Evolutionary conservation across 2,797 vertebrate species (phyloP).

Genomic region (Notolepis coatsorum): DNA sequence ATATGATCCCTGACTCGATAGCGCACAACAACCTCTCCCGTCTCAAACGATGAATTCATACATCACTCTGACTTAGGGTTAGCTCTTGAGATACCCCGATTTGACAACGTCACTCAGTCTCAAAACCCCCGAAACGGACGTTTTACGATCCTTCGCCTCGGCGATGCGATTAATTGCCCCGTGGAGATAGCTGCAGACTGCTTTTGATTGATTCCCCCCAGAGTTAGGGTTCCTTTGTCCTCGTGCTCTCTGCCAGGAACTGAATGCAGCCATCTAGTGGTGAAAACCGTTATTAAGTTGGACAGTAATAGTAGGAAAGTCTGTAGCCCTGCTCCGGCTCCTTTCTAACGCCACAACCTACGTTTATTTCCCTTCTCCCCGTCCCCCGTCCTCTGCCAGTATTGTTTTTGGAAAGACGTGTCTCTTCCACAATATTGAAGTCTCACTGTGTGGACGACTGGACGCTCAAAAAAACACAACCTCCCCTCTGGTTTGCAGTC

Average conservation of each 20-base stretch:
- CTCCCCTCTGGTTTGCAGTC: background rate
- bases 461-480: constrained; percentile 21
- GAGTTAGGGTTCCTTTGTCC: constrained; percentile 42
- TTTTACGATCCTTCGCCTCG: too few relatives aligned
- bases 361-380: constrained; percentile 33
- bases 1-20: too few relatives aligned
- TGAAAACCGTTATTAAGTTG: constrained; percentile 58
- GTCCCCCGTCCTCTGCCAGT: too few relatives aligned
- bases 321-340: constrained; percentile 32
- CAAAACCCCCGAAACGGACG: too few relatives aligned
- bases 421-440: constrained; percentile 16
- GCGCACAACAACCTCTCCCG: too few relatives aligned
- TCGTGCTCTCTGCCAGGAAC: constrained; percentile 27
- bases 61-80: too few relatives aligned
- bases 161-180: background rate
- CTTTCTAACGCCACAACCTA: constrained; percentile 29
- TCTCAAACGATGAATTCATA: too few relatives aligned
- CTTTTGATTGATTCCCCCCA: constrained; percentile 29
- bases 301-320: constrained; percentile 57
- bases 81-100: too few relatives aligned
- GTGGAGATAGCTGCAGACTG: background rate
- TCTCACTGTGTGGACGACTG: background rate
- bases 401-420: constrained; percentile 14
- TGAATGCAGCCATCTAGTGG: constrained; percentile 71
- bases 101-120: too few relatives aligned